Conservation (phyloP, 2,888 invertebrate genomes). For the Orthonevra nobilis region DNA sequence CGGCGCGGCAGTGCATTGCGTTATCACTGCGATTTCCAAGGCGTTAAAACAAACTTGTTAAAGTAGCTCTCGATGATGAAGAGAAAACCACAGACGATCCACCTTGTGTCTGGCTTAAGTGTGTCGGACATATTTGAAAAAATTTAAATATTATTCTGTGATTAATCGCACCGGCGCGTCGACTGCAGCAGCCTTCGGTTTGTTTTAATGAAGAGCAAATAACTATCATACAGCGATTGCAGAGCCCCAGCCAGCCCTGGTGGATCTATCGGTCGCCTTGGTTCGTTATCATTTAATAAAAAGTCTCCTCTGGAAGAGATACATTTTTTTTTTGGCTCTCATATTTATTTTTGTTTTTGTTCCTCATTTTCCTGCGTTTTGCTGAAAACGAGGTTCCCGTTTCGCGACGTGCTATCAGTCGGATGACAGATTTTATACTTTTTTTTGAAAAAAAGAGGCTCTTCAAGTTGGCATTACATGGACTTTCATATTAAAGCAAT, state of each 20-base stretch:
- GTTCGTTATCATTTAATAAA: constrained; percentile 66
- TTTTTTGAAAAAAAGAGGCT: neutral
- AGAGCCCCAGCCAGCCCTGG: neutral
- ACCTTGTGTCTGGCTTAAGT: constrained; percentile 15
- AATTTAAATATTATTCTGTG: constrained; percentile 64
- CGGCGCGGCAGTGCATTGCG: too few relatives aligned
- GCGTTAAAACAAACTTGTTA: constrained; percentile 43
- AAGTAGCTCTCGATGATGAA: constrained; percentile 59
- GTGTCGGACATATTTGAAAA: constrained; percentile 54
- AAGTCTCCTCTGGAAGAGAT: constrained; percentile 44
- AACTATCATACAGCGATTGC: constrained; percentile 61
- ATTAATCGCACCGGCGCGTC: constrained; percentile 50
- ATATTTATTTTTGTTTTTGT: too few relatives aligned
- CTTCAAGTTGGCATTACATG: constrained; percentile 29
- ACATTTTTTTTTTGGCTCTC: neutral
- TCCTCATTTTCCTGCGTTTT: neutral
- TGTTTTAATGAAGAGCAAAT: constrained; percentile 68
- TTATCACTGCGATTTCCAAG: constrained; percentile 53
- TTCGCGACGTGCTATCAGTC: constrained; percentile 12
- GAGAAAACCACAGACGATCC: constrained; percentile 18
- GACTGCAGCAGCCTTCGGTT: constrained; percentile 47
- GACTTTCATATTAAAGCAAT: constrained; percentile 30
- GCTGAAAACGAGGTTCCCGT: neutral
- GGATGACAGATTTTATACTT: constrained; percentile 25
- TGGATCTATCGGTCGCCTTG: constrained; percentile 36